These are phyloP conservation scores for Bolborhynchus lineola DNA, from an alignment of 2,113 vertebrate species.

Conservation along the genomic window DNA sequence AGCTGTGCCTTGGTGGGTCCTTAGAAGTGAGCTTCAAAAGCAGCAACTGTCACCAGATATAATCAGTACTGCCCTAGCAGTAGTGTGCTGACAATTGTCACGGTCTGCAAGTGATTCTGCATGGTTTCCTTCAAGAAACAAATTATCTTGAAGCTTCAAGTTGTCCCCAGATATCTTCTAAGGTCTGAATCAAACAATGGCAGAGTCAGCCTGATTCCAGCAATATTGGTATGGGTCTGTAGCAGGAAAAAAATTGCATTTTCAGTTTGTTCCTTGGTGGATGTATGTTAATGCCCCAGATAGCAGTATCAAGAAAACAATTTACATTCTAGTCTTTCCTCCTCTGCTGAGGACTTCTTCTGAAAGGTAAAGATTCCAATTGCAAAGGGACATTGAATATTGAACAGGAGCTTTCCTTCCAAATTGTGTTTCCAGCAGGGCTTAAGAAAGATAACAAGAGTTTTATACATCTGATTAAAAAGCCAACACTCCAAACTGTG, in stretches of 20 bases:
- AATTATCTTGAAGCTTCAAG: not conserved
- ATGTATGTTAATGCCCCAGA: not conserved
- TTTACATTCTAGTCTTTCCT: conserved; percentile 17
- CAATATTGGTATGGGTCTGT: not conserved
- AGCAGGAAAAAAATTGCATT: not conserved
- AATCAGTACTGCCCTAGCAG: not conserved
- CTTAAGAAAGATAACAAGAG: conserved; percentile 46
- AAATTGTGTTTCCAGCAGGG: conserved; percentile 39
- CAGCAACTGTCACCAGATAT: not conserved
- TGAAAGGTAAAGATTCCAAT: conserved; percentile 5
- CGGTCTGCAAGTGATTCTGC: not conserved
- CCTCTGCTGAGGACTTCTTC: not conserved
- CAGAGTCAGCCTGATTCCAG: not conserved
- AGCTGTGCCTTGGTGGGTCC: not conserved
- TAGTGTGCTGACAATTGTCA: not conserved
- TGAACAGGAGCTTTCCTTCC: conserved; percentile 41
- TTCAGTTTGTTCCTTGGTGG: not conserved
- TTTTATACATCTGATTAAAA: conserved; percentile 41
- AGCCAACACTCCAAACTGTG: conserved; percentile 8
- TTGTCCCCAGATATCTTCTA: not conserved
- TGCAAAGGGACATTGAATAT: conserved; percentile 3
- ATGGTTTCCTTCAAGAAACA: not conserved
- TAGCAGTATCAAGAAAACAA: not conserved
- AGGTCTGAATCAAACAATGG: not conserved
- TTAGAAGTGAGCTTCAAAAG: not conserved